Percentiles rank a stretch among this genome's conserved stretches.
phyloP scores from a whole-genome alignment of 1,140 invertebrate genomes.

The Chrysopa pallens region DNA sequence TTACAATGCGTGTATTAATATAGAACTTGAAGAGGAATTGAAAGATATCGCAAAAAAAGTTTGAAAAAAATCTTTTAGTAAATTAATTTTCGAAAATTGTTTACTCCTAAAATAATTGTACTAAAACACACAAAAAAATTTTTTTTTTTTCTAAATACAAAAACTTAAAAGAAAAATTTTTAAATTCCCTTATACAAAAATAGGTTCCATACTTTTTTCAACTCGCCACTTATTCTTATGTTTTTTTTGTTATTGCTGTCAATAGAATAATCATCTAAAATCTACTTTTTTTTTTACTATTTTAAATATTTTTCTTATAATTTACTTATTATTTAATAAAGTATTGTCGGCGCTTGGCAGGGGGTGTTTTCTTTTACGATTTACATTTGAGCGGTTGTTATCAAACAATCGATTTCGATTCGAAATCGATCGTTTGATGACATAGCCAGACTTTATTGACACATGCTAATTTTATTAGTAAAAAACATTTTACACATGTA shows the following conservation, averaged over 20 bases:
- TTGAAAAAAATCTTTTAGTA: slow-evolving; percentile 14
- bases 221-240: slow-evolving; percentile 4
- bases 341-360: slow-evolving; percentile 15
- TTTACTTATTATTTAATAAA: slow-evolving; percentile 9
- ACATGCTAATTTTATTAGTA: slow-evolving; percentile 8
- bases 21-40: too few species aligned
- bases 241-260: slow-evolving; percentile 16
- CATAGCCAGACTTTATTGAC: slow-evolving; percentile 6
- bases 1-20: too few species aligned
- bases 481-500: slow-evolving; percentile 7
- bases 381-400: neutral
- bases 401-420: neutral
- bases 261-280: slow-evolving; percentile 16
- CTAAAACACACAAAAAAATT: neutral
- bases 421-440: slow-evolving; percentile 3
- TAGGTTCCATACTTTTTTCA: slow-evolving; percentile 24
- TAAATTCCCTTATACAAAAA: slow-evolving; percentile 21
- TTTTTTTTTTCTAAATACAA: neutral
- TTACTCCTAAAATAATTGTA: neutral
- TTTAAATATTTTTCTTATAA: too few species aligned
- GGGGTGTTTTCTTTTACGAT: slow-evolving; percentile 8
- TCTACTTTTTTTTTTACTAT: too few species aligned
- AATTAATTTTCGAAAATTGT: neutral
- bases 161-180: slow-evolving; percentile 7
- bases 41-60: slow-evolving; percentile 10